A percentile compares a stretch with the other conserved stretches of the same genome.
Conservation (phyloP, 1,140 invertebrate species). For the Bombus haemorrhoidalis region DNA sequence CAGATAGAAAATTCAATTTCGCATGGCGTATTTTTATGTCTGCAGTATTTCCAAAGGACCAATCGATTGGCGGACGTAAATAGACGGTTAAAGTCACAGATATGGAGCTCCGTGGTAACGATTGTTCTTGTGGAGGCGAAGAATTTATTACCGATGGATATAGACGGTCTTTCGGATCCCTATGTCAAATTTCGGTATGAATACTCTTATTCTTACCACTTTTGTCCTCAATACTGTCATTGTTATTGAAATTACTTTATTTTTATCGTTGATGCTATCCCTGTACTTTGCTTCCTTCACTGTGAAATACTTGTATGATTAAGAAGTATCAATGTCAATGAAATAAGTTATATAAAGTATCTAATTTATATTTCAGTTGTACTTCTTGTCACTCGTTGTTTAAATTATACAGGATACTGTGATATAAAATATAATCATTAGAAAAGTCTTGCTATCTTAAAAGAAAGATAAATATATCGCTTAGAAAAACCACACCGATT, state of each 20-base stretch:
- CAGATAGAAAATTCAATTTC: background rate
- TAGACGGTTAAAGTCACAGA: conserved; percentile 92
- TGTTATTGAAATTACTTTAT: background rate
- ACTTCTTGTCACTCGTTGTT: too few relatives aligned
- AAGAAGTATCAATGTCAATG: too few relatives aligned
- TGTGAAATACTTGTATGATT: background rate
- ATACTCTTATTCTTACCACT: conserved; percentile 42
- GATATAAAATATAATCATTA: too few relatives aligned
- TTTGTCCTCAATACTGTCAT: background rate
- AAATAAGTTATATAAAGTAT: too few relatives aligned
- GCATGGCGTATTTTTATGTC: conserved; percentile 23
- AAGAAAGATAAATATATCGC: too few relatives aligned
- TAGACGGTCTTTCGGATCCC: conserved; percentile 95
- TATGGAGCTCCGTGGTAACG: conserved; percentile 97
- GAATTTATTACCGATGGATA: conserved; percentile 93
- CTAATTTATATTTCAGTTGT: too few relatives aligned
- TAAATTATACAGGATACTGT: too few relatives aligned
- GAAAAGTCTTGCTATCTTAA: too few relatives aligned
- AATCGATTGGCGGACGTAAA: conserved; percentile 90
- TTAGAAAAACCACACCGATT: too few relatives aligned
- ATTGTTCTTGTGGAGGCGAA: conserved; percentile 97
- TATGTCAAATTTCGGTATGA: conserved; percentile 97
- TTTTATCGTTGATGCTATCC: background rate
- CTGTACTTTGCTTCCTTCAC: background rate
- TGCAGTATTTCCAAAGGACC: conserved; percentile 91